phyloP scores from a whole-genome alignment of 2,113 vertebrate genomes.

The Holacanthus passer region DNA sequence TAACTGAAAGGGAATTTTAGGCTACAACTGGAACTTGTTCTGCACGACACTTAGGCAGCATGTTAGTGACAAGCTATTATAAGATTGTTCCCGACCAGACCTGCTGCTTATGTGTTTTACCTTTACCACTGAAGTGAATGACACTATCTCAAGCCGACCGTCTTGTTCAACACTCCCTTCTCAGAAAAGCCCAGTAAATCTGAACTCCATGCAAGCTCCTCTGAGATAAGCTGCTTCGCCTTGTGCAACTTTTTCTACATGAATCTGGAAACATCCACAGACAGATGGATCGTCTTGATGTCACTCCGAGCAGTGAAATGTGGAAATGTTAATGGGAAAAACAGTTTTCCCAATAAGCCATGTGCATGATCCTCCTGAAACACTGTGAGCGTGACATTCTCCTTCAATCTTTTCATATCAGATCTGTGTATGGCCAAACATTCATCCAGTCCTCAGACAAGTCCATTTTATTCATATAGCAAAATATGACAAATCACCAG shows the following conservation, averaged over 20 bases:
- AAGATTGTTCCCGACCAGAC: background rate
- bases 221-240: constrained; percentile 30
- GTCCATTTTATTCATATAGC: background rate
- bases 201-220: background rate
- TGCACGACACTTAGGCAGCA: background rate
- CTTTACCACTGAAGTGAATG: background rate
- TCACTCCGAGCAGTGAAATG: constrained; percentile 15
- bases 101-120: constrained; percentile 12
- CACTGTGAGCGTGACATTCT: background rate
- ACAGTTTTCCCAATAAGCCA: background rate
- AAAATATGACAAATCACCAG: background rate
- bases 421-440: background rate
- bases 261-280: constrained; percentile 40
- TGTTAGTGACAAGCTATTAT: background rate
- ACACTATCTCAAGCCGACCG: background rate
- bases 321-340: constrained; percentile 29
- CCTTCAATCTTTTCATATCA: too few relatives aligned
- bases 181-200: background rate
- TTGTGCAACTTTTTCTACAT: constrained; percentile 30
- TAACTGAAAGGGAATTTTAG: constrained; percentile 5
- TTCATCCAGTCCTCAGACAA: background rate
- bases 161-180: constrained; percentile 12
- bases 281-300: constrained; percentile 23
- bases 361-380: background rate
- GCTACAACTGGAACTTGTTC: background rate